Conservation (phyloP, 1,140 invertebrate genomes). For the Acromyrmex echinatior region DNA sequence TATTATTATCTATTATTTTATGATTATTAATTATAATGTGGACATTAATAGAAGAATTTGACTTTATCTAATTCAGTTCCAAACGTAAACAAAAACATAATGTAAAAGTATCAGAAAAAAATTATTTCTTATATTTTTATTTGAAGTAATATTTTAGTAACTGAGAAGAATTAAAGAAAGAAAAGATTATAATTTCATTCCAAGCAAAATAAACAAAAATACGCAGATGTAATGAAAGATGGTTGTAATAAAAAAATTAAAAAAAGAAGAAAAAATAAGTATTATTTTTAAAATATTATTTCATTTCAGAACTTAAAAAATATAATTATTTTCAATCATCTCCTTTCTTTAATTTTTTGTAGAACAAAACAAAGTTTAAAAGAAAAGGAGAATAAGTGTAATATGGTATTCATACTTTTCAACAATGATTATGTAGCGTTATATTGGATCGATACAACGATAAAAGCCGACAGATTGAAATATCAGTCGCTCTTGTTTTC, state of each 20-base stretch:
- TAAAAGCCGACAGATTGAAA: slow-evolving; percentile 26
- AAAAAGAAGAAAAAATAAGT: background rate
- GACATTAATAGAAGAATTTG: background rate
- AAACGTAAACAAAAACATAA: background rate
- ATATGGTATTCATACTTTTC: slow-evolving; percentile 1
- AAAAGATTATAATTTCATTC: background rate
- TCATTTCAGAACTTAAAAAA: background rate
- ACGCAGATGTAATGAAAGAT: no score
- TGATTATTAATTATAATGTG: background rate
- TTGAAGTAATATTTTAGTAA: no score
- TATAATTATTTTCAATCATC: background rate
- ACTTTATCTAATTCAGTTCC: background rate
- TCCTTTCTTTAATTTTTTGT: background rate
- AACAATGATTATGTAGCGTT: background rate
- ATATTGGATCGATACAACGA: background rate
- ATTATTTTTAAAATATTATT: slow-evolving; percentile 2
- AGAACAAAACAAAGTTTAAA: background rate
- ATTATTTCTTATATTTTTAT: background rate
- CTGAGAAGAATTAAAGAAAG: background rate
- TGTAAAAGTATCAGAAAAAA: background rate
- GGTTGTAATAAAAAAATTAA: background rate
- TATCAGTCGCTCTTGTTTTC: background rate
- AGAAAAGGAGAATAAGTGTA: background rate
- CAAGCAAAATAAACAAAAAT: slow-evolving; percentile 2
- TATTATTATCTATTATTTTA: slow-evolving; percentile 1